Evolutionary conservation across 2,888 invertebrate genomes (phyloP).

Genomic region (Boloria selene): DNA sequence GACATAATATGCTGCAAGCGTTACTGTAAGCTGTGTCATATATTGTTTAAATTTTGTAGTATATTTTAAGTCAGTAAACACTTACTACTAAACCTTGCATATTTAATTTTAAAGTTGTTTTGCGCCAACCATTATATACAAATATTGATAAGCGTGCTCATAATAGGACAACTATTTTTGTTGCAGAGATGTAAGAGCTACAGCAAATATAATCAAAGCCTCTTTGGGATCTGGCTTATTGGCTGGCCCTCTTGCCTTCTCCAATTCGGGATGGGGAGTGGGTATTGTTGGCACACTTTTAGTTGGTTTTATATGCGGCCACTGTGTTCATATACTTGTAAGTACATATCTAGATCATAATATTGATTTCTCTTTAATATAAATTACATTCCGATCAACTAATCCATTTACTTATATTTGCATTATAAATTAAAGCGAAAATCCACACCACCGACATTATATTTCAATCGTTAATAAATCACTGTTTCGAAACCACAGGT

Average conservation of each 20-base stretch:
- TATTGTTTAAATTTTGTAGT: no score
- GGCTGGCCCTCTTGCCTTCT: slow-evolving; percentile 87
- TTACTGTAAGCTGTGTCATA: no score
- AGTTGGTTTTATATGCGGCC: slow-evolving; percentile 71
- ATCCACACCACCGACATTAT: no score
- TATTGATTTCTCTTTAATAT: not conserved
- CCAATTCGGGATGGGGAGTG: slow-evolving; percentile 85
- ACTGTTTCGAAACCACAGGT: slow-evolving; percentile 54
- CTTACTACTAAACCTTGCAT: no score
- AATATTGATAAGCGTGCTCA: no score
- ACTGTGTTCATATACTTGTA: slow-evolving; percentile 75
- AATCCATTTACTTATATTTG: no score
- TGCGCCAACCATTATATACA: no score
- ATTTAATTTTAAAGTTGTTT: no score
- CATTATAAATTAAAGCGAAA: no score
- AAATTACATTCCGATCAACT: no score
- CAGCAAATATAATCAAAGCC: slow-evolving; percentile 74
- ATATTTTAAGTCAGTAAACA: no score
- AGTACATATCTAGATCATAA: slow-evolving; percentile 49
- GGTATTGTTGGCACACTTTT: slow-evolving; percentile 81
- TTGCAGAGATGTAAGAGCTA: slow-evolving; percentile 69
- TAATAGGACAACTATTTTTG: not conserved
- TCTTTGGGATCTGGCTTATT: slow-evolving; percentile 88
- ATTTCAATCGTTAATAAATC: slow-evolving; percentile 3
- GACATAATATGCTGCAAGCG: no score